Base-by-base conservation (phyloP, 2,113 vertebrate species). In the Alethe diademata region DNA sequence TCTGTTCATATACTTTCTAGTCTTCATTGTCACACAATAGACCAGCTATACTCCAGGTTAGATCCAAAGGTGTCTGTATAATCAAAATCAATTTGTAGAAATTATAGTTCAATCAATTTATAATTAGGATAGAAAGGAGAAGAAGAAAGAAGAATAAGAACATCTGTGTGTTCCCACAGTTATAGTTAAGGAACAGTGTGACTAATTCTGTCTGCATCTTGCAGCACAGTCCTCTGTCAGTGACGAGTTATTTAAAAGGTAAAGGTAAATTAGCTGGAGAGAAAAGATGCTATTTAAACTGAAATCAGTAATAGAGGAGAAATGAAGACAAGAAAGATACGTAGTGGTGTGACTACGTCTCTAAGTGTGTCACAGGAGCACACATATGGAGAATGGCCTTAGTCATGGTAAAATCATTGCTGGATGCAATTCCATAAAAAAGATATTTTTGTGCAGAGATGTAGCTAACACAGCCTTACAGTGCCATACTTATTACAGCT, bases 301-400 rank as follows among this genome's bases (percentile, higher is more conserved):
- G 66, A 90, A 64, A 61, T 40, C 15, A 83, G 28, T 17, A 61
- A 3, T 4, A 36, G 10, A 42, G 25, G 16, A 78, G 8, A 90
- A 83, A 76, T 47, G 25, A 54, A 48, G 43, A 54, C 6, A 48
- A 78, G 28, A 58, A 58, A 53, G 40, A 10, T 9, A 4, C 9
- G 33, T 26, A 50, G 35, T 22, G 11, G 9, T 66, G 60, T 28
- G 56, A 50, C 38, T 83, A 33, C 3, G 1, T 18, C n/a, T 53
- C 22, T 31, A 40, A 43, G 67, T 28, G 12, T 28, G 45, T 7
- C 47, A 5, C 38, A 58, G 48, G 5, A 66, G 11, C 22, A 43
- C 1, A 0, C 1, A 0, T 12, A 23, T 3, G 4, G 29, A 57
- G 14, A 89, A 57, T 5, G 40, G 31, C 31, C 31, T 65, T 53